Evolutionary conservation across 2,888 invertebrate species (phyloP), one percentile per base, ranked within the genome.

Genomic region (Achlya flavicornis): DNA sequence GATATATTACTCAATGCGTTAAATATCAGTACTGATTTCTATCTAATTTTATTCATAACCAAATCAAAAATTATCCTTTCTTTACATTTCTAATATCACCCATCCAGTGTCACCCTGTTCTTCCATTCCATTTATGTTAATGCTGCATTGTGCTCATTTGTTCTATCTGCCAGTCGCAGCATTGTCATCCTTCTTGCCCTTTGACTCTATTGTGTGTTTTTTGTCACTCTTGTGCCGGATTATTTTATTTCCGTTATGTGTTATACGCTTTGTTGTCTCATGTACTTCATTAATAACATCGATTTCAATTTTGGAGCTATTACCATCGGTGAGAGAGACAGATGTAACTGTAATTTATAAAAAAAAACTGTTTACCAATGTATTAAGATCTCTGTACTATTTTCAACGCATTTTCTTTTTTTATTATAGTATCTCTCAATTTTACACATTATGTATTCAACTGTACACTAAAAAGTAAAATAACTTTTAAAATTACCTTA

Each of bases 191-290:
- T 71, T 68, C 26, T 64, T 92, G 89, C 89, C 91, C 93, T 93
- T 92, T 93, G 93, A 92, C 93, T 92, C 90, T 68, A 93, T 93
- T 93, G 93, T 93, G 77, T 89, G 85, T 91, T 93, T 93, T 92
- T 93, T 93, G 89, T 92, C 81, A 85, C 84, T 80, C 78, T 83
- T 77, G 79, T 80, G 80, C 75, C 78, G 87, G 92, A 92, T 92
- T 88, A 93, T 92, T 93, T 93, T 90, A 93, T 93, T 92, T 93
- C 92, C 93, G 91, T 90, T 91, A 41, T 41, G 41, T 41, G 41
- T 41, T 41, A 87, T 84, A 78, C 71, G 77, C 81, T 90, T 87
- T 90, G 87, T 88, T 88, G 86, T 83, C 78, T 84, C 81, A 80
- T 83, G 80, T 80, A 78, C 73, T 78, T 86, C 77, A 79, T 85